Base-by-base conservation (phyloP, 1,140 invertebrate species). In the Stenopsyche tienmushanensis region DNA sequence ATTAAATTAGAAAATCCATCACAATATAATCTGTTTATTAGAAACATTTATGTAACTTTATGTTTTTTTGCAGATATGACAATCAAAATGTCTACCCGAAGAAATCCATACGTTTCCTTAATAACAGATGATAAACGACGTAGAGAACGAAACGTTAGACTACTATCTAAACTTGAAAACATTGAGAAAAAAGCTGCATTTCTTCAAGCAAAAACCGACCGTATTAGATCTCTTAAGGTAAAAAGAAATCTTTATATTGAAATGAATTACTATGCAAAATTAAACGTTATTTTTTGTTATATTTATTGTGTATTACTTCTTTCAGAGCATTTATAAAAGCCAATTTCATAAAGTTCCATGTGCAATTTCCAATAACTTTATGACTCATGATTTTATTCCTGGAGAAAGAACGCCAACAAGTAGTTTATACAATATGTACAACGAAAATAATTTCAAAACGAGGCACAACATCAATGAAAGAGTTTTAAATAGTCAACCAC, bases 161-260 rank as follows among this genome's bases (percentile, higher is more conserved):
- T 70, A 62, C 41, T 70, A 13, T 41, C 67, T 29, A 66, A 64
- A 62, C 26, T 70, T 39, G 67, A 70, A 49, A 70, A 70, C 25
- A 64, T 70, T 47, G 67, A 70, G 47, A 70, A 70, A 49, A 70
- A 70, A 39, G 67, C 67, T 0, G 60, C 67, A 5, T 70, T 70
- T 65, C 21, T 70, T n/a, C 67, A 70, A 54, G 67, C 67, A 10
- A 70, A 70, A 57, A 70, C 67, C 8, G 67, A 70, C 13, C 59
- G 67, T 8, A 70, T 70, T 20, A 70, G 63, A 62, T 70, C 67
- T n/a, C 50, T 70, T n/a, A 70, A 70, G 60, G 67, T 66, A 29
- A 29, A 13, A 53, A 23, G 1, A 7, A 50, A 5, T 59, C 2
- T 59, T 24, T 59, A 15, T 18, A 18, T 41, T 21, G 25, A 5